Evolutionary conservation across 2,888 invertebrate species (phyloP), one percentile per base, ranked within the genome.

Genomic region (Cataglyphis albicans): DNA sequence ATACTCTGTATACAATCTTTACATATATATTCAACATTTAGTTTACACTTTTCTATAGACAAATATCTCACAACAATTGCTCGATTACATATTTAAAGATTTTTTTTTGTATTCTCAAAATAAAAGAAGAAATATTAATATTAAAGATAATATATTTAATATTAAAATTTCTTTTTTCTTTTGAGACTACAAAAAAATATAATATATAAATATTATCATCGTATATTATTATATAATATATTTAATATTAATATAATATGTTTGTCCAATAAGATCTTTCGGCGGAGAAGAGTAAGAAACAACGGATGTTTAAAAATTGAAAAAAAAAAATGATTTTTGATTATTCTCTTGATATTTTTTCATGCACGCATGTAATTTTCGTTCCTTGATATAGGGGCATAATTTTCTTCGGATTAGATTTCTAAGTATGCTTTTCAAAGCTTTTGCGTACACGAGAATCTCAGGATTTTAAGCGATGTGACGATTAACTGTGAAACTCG

Each of bases 401-500:
- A 44, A 18, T 44, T 44, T 44, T 44, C n/a, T 52, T 18, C 6
- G 6, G 18, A 57, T 57, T 57, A 21, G 1, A 57, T 21, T 57
- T 57, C n/a, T 4, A n/a, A 57, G 9, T 12, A 21, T 21, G 10
- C 2, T 3, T 57, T 57, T 10, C 21, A 57, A 57, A 57, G 55
- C 4, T 10, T 21, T 57, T 21, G 12, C 10, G 6, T 21, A 57
- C 52, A 52, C 52, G 9, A n/a, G n/a, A 55, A 55, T 55, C n/a
- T n/a, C 52, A 9, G 9, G 7, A n/a, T 21, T n/a, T 57, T 57
- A 21, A 10, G 5, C 21, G n/a, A 57, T 10, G 21, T 21, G 55
- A 57, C 5, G 55, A 57, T 21, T 21, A 57, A 57, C 41, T n/a
- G n/a, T 32, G 48, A 68, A 67, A 67, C 32, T 32, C 68, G 32